These are phyloP conservation scores for Mastomys coucha DNA, from an alignment of 2,113 vertebrate species.

Conservation along the genomic window DNA sequence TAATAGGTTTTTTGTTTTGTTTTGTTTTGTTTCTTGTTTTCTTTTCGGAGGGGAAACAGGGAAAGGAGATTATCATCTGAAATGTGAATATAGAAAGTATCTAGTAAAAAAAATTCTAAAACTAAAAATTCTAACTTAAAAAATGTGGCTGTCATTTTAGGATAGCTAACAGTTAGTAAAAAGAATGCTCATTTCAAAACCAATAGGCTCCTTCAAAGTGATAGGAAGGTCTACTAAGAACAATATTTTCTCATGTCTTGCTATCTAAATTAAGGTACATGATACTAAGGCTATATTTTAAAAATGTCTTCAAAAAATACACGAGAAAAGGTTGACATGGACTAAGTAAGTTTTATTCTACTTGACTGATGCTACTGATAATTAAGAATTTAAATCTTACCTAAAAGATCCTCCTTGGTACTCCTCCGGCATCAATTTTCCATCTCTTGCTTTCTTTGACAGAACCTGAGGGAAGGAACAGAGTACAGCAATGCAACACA, in stretches of 20 bases:
- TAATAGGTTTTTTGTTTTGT: too few relatives aligned
- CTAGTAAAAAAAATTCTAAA: too few relatives aligned
- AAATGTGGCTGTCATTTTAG: background rate
- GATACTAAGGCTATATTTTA: background rate
- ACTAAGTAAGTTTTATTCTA: background rate
- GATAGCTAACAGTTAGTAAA: background rate
- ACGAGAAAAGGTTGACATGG: background rate
- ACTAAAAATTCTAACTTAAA: too few relatives aligned
- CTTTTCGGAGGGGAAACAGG: too few relatives aligned
- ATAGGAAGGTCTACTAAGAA: background rate
- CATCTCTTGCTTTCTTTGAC: conserved; percentile 96
- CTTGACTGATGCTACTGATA: conserved; percentile 8
- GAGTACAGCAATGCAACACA: conserved; percentile 10
- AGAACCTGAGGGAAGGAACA: conserved; percentile 87
- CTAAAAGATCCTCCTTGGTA: conserved; percentile 98
- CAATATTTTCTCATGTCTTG: background rate
- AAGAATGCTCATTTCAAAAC: background rate
- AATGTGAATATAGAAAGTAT: too few relatives aligned
- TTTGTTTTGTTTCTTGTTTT: too few relatives aligned
- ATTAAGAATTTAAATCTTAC: conserved; percentile 85
- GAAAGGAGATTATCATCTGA: too few relatives aligned
- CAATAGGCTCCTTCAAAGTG: background rate
- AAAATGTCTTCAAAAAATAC: conserved; percentile 44
- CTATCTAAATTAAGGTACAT: conserved; percentile 11
- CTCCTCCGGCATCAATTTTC: conserved; percentile 96